Conservation (phyloP, 2,113 vertebrate genomes). For the Aegotheles bennettii region DNA sequence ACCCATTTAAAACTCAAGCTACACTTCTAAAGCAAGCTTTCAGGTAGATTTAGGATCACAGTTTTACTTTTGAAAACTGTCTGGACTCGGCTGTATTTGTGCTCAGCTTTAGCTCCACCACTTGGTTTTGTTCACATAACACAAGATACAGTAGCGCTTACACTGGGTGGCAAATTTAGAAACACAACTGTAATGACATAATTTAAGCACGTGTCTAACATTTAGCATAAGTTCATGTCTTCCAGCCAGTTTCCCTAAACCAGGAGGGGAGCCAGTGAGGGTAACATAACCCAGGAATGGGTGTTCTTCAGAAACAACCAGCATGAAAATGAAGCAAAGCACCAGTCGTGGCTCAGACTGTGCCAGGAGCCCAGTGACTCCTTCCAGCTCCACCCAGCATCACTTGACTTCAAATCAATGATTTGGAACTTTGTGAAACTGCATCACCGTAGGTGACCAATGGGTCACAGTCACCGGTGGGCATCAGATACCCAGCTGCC, state of each 20-base stretch:
- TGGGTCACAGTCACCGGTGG: neutral
- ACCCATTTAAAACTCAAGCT: neutral
- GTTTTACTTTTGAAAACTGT: neutral
- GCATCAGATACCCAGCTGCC: neutral
- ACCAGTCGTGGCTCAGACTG: neutral
- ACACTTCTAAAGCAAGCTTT: neutral
- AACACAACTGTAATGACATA: accelerated
- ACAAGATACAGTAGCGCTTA: neutral
- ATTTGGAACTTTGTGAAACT: neutral
- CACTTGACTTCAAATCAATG: neutral
- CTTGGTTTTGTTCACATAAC: neutral
- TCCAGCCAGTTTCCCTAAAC: neutral
- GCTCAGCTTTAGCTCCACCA: neutral
- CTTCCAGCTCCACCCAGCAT: neutral
- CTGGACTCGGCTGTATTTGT: neutral
- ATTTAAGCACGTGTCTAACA: neutral
- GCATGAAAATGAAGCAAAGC: neutral
- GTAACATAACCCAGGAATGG: neutral
- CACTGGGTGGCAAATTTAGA: neutral
- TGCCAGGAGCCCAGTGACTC: neutral
- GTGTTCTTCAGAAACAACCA: neutral
- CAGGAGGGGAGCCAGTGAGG: neutral
- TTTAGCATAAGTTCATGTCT: neutral
- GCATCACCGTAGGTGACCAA: neutral
- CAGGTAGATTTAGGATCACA: neutral